Percentiles rank a stretch among this genome's conserved stretches.
Evolutionary conservation across 2,113 vertebrate species (phyloP).

Genomic region (Sinocyclocheilus maitianheensis): DNA sequence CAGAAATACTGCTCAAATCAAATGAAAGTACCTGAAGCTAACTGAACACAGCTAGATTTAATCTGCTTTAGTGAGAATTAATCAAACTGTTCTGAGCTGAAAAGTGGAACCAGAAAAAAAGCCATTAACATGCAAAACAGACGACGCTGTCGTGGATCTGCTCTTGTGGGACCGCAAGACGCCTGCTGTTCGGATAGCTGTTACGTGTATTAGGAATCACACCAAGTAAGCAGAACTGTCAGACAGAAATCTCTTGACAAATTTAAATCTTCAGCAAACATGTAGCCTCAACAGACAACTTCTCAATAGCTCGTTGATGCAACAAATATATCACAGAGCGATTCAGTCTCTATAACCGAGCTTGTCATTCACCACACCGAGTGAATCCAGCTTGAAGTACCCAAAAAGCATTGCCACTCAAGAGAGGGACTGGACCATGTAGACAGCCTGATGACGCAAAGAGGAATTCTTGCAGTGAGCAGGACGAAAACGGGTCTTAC

Average conservation of each 20-base stretch:
- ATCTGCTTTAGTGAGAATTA: slow-evolving; percentile 1
- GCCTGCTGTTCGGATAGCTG: slow-evolving; percentile 43
- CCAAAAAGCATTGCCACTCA: slow-evolving; percentile 3
- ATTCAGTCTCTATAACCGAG: slow-evolving; percentile 15
- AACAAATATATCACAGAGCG: slow-evolving; percentile 16
- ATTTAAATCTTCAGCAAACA: slow-evolving; percentile 44
- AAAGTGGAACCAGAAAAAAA: neutral
- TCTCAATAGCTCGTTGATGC: slow-evolving; percentile 30
- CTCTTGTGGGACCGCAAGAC: neutral
- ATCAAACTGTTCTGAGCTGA: neutral
- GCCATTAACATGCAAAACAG: slow-evolving; percentile 20
- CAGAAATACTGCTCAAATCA: slow-evolving; percentile 19
- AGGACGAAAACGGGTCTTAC: slow-evolving; percentile 28
- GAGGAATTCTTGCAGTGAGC: slow-evolving; percentile 25
- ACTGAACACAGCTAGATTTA: slow-evolving; percentile 17
- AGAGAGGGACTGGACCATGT: slow-evolving; percentile 2
- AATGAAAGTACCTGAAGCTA: slow-evolving; percentile 21
- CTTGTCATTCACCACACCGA: slow-evolving; percentile 7
- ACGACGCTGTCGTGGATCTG: neutral
- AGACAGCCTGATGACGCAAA: slow-evolving; percentile 35
- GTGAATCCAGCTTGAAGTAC: neutral
- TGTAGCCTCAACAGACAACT: slow-evolving; percentile 21
- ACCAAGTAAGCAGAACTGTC: slow-evolving; percentile 21
- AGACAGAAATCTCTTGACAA: slow-evolving; percentile 38
- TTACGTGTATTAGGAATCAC: slow-evolving; percentile 18